These are phyloP conservation scores for Carposina sasakii DNA, from an alignment of 1,140 invertebrate genomes.

Conservation along the genomic window DNA sequence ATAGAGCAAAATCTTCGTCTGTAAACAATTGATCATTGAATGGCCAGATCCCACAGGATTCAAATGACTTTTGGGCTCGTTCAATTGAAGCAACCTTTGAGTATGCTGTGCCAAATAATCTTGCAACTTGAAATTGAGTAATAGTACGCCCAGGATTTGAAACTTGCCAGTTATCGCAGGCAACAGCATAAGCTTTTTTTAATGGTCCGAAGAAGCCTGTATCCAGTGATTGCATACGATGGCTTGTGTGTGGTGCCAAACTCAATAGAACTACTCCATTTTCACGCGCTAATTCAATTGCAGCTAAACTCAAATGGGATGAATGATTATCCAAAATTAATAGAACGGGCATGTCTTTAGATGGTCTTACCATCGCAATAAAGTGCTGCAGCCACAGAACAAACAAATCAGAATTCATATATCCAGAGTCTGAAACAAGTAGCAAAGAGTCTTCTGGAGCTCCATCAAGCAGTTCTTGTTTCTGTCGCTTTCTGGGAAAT, in stretches of 20 bases:
- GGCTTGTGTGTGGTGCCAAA: conserved; percentile 16
- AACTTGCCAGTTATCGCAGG: conserved; percentile 1
- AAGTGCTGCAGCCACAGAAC: conserved; percentile 22
- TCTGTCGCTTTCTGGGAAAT: conserved; percentile 37
- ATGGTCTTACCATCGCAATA: conserved; percentile 12
- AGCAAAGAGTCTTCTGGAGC: conserved; percentile 12
- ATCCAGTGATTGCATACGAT: conserved; percentile 49
- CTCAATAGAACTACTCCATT: conserved; percentile 35
- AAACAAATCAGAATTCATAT: conserved; percentile 18
- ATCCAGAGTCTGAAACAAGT: conserved; percentile 24
- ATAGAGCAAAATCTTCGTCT: no score
- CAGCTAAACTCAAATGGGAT: conserved; percentile 18
- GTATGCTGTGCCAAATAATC: no score
- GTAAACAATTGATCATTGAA: no score
- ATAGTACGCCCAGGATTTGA: no score
- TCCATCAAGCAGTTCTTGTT: background rate
- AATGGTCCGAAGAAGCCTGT: conserved; percentile 36
- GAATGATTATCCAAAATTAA: conserved; percentile 12
- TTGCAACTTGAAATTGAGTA: no score
- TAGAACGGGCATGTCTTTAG: conserved; percentile 17
- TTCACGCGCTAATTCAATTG: conserved; percentile 22
- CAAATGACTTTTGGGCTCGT: no score
- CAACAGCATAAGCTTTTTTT: conserved; percentile 31
- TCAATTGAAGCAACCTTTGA: no score
- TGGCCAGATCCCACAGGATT: no score